Evolutionary conservation across 2,113 vertebrate species (phyloP), one percentile per base, ranked within the genome.

Genomic region (Delphinus delphis): DNA sequence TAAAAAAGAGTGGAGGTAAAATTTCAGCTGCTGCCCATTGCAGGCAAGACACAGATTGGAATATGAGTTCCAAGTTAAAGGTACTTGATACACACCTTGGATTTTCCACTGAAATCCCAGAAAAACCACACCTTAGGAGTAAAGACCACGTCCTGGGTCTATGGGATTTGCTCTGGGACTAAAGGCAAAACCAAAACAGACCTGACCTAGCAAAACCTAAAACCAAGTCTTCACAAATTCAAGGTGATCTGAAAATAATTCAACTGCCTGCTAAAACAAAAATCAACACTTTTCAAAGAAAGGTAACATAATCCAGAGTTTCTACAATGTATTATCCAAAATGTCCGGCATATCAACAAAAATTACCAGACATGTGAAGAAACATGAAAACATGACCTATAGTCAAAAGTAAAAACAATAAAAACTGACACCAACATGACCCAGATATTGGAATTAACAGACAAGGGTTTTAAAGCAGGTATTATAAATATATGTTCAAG

Each of bases 231-330:
- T 73, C 47, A 36, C 12, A 83, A 89, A 8, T 55, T 89, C 13
- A 89, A 77, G 53, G 87, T 62, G 21, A 74, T 44, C 58, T 50
- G 28, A 38, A 84, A 81, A 92, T 67, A 93, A 93, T 63, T 38
- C 67, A 95, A 68, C 33, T 86, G 38, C 28, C 44, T 90, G 25
- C 79, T 88, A 74, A 88, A 88, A 79, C 41, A 84, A 90, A 96
- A 88, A 44, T 21, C 38, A 90, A 84, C 9, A 65, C 55, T 96
- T 88, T 91, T 65, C 58, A 38, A 77, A 93, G 10, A 41, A 88
- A 38, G 8, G 15, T 20, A 88, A 68, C 20, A 88, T 28, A 95
- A 94, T 80, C n/a, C 38, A 77, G 58, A 90, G 67, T 97, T 73
- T 95, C 84, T 82, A 50, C 3, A 58, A 53, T 41, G 12, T 25